Base-by-base conservation (phyloP, 2,113 vertebrate species). In the Otocyon megalotis region DNA sequence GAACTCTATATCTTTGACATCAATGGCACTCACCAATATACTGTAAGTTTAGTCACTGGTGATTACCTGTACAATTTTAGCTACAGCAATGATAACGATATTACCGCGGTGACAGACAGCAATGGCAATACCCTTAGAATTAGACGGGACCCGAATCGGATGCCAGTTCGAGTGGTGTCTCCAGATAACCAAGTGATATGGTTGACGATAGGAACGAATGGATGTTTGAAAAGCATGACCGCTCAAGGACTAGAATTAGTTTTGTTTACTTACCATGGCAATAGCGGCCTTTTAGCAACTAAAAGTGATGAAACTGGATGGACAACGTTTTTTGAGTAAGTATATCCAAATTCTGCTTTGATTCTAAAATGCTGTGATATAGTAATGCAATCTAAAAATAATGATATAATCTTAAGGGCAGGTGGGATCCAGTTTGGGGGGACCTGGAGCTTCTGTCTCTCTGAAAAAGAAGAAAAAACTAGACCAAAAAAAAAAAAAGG, bases 261-360 rank as follows among this genome's bases (percentile, higher is more conserved):
- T 86, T 98, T 99, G 77, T 99, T 99, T 72, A 99, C 99, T 5
- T 99, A 99, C 98, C 99, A 99, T 3, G 99, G 99, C 72, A 99
- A 99, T 92, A 99, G 99, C 10, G 99, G 99, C 9, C 99, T 99
- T 62, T 97, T 99, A 95, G 99, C 99, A 67, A 99, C 99, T 1
- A 99, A 99, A 98, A 99, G 99, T 0, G 99, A 99, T 26, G 99
- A 99, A 97, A 99, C 99, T 30, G 99, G 99, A 90, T 99, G 99
- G 99, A 99, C 99, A 1, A 99, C 99, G 3, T 99, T 99, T 98
- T 99, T 99, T 95, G 99, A 99, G 99, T 99, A 98, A 99, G 99
- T 99, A 97, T 3, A 43, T 94, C 71, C 81, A 87, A 80, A 62
- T 90, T 93, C 76, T 32, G n/a, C 58, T 94, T 35, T 17, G 85